These are phyloP conservation scores for Toxotes jaculatrix DNA, from an alignment of 2,113 vertebrate species.

Conservation along the genomic window DNA sequence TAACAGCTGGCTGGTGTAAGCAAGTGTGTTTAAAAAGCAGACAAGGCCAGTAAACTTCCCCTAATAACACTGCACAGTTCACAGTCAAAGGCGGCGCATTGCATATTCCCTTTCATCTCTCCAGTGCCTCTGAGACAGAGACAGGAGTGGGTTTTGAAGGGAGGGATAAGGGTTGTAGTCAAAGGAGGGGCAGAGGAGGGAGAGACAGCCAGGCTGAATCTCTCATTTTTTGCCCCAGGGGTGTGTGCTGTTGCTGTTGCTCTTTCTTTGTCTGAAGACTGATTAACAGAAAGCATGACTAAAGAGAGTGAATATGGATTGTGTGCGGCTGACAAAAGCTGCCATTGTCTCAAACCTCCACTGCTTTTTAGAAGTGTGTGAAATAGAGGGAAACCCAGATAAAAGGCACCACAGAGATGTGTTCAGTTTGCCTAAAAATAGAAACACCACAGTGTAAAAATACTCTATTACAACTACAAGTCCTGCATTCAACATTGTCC, in stretches of 20 bases:
- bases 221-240: slow-evolving; percentile 75
- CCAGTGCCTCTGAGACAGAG: slow-evolving; percentile 76
- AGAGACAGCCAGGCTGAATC: slow-evolving; percentile 71
- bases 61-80: slow-evolving; percentile 70
- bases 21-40: slow-evolving; percentile 65
- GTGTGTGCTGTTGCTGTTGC: slow-evolving; percentile 69
- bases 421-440: background rate
- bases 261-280: slow-evolving; percentile 80
- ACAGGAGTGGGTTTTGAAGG: slow-evolving; percentile 73
- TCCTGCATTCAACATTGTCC: background rate
- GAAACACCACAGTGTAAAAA: background rate
- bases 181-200: slow-evolving; percentile 54
- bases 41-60: slow-evolving; percentile 73
- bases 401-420: background rate
- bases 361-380: slow-evolving; percentile 21
- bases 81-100: slow-evolving; percentile 77
- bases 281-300: slow-evolving; percentile 70
- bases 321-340: slow-evolving; percentile 58
- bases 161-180: slow-evolving; percentile 70
- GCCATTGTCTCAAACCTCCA: slow-evolving; percentile 46
- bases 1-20: slow-evolving; percentile 61
- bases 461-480: background rate
- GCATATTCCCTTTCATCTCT: slow-evolving; percentile 84
- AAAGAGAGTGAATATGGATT: slow-evolving; percentile 67
- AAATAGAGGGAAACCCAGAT: slow-evolving; percentile 25